Evolutionary conservation across 2,888 invertebrate species (phyloP), one percentile per base, ranked within the genome.

Genomic region (Cerastis rubricosa): DNA sequence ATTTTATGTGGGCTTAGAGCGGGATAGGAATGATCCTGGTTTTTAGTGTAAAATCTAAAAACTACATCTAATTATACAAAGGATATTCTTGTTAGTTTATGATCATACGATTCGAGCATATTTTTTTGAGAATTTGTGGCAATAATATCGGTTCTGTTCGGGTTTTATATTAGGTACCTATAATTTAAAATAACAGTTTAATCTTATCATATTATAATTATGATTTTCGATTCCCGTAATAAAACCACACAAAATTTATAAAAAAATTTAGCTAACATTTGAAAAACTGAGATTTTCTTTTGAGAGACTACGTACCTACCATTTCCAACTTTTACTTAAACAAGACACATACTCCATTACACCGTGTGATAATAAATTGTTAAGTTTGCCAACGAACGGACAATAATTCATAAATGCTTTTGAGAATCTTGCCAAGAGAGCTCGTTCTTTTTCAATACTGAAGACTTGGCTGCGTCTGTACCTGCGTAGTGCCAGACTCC

Each of bases 341-440:
- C 71, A 82, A 82, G 71, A 69, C 78, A 71, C 77, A 77, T 85
- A 85, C 70, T 83, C 68, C 74, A 78, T 82, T 78, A 80, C 76
- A 78, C 68, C 75, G 72, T 54, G 85, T 71, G 75, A 83, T 85
- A 85, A 86, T 88, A 88, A 86, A 87, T 88, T 85, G 85, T 86
- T 76, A 85, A 88, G 63, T 88, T 86, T 75, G 87, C 85, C 87
- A 88, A 74, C 71, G 71, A 69, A 61, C 85, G 51, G 70, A 83
- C 73, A 64, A 88, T 87, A 88, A 88, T 78, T 87, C 88, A 87
- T 88, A 86, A 84, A 87, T 86, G 87, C 87, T 86, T 86, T 88
- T 73, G 82, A 88, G 74, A 78, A 63, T 76, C 61, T 77, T 88
- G 87, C 87, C 87, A 87, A 87, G 81, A 88, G 73, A 57, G 47